Evolutionary conservation across 2,888 invertebrate genomes (phyloP).

Genomic region (Colostygia pectinataria): DNA sequence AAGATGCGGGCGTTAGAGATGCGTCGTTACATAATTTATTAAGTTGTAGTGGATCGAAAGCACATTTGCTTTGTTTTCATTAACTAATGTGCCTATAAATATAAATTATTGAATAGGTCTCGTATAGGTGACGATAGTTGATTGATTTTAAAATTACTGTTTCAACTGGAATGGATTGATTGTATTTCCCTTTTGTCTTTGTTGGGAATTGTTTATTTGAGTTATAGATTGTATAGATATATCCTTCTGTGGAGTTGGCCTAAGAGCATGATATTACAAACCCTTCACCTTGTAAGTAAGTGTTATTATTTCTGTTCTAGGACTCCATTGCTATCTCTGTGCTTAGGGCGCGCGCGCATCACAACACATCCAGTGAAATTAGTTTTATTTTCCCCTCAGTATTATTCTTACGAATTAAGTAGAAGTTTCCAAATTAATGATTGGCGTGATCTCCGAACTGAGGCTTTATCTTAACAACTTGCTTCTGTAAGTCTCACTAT

Average conservation of each 20-base stretch:
- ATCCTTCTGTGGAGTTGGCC: constrained; percentile 65
- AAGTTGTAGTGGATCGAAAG: constrained; percentile 78
- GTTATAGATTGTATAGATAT: constrained; percentile 43
- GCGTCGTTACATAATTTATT: constrained; percentile 66
- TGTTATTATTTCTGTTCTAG: constrained; percentile 54
- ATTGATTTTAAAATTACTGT: constrained; percentile 68
- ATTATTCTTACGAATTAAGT: constrained; percentile 71
- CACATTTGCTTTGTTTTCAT: constrained; percentile 77
- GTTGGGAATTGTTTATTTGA: constrained; percentile 48
- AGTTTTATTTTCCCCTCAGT: constrained; percentile 74
- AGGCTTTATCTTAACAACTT: constrained; percentile 62
- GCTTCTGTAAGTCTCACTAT: constrained; percentile 57
- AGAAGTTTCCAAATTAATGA: constrained; percentile 64
- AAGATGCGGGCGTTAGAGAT: constrained; percentile 76
- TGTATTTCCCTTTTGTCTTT: constrained; percentile 45
- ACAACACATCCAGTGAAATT: constrained; percentile 68
- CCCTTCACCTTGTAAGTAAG: constrained; percentile 56
- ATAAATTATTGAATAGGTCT: constrained; percentile 79
- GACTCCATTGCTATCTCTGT: constrained; percentile 58
- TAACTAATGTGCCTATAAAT: constrained; percentile 82
- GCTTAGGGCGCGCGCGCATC: constrained; percentile 44
- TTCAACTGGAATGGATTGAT: constrained; percentile 56
- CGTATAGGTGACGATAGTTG: constrained; percentile 71
- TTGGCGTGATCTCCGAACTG: constrained; percentile 69
- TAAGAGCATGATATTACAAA: constrained; percentile 60